phyloP scores from a whole-genome alignment of 1,140 invertebrate species.

The Drosophila micromelanica region DNA sequence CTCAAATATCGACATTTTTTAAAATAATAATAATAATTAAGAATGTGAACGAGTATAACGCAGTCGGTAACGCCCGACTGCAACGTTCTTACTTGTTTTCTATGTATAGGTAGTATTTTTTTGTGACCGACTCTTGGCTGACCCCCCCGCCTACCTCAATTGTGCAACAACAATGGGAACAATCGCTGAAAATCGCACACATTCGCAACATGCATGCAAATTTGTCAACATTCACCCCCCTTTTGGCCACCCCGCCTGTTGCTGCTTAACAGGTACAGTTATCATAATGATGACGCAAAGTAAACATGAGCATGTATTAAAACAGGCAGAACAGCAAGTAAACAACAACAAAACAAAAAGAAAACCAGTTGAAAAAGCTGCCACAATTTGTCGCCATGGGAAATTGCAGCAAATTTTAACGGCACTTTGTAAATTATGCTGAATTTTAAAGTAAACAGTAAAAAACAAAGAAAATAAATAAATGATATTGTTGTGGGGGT shows the following conservation, averaged over 20 bases:
- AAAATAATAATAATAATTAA: too few relatives aligned
- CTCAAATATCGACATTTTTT: too few relatives aligned
- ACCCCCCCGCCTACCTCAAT: neutral
- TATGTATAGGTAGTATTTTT: constrained; percentile 8
- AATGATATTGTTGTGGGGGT: neutral
- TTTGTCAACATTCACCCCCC: constrained; percentile 35
- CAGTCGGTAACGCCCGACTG: too few relatives aligned
- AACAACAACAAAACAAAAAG: constrained; percentile 42
- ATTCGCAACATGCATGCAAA: constrained; percentile 37
- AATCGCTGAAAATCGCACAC: constrained; percentile 32
- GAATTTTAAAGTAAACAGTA: constrained; percentile 20
- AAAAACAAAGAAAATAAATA: constrained; percentile 18
- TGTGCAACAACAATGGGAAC: constrained; percentile 39
- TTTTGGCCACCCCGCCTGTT: neutral
- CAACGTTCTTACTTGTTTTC: too few relatives aligned
- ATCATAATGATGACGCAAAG: constrained; percentile 61
- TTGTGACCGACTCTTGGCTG: neutral
- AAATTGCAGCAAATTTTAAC: constrained; percentile 21
- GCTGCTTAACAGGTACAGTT: constrained; percentile 33
- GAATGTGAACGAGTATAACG: too few relatives aligned
- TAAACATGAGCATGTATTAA: constrained; percentile 33
- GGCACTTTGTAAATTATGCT: constrained; percentile 17
- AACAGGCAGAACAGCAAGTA: constrained; percentile 24
- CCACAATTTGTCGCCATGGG: constrained; percentile 23
- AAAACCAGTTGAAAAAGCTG: constrained; percentile 41